Percentiles rank a stretch among this genome's conserved stretches.
Evolutionary conservation across 1,140 invertebrate genomes (phyloP).

Genomic region (Andricus grossulariae): DNA sequence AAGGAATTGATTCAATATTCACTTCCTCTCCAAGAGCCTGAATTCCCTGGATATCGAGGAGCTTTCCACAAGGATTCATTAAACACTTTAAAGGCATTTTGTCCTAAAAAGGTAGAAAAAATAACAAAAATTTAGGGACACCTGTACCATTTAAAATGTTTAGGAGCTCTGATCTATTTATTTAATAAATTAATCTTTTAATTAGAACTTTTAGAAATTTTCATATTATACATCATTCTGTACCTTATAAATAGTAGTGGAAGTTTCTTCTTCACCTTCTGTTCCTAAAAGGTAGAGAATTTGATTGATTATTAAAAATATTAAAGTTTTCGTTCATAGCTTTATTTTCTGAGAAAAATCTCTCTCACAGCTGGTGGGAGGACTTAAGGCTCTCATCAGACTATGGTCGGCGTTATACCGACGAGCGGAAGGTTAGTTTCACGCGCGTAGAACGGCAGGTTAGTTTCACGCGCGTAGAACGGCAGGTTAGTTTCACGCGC

Average conservation of each 20-base stretch:
- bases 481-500: too few relatives aligned
- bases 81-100: slow-evolving; percentile 85
- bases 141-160: slow-evolving; percentile 4
- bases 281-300: slow-evolving; percentile 53
- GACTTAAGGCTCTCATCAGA: too few relatives aligned
- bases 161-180: background rate
- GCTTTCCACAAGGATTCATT: slow-evolving; percentile 87
- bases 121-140: background rate
- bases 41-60: slow-evolving; percentile 82
- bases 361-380: too few relatives aligned
- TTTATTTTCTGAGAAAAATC: too few relatives aligned
- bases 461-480: too few relatives aligned
- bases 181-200: slow-evolving; percentile 21
- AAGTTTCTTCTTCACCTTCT: slow-evolving; percentile 67
- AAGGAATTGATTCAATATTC: slow-evolving; percentile 78
- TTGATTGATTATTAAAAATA: background rate
- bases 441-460: too few relatives aligned
- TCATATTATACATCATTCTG: background rate
- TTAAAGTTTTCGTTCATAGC: background rate
- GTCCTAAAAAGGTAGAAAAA: slow-evolving; percentile 60
- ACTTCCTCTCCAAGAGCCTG: slow-evolving; percentile 81
- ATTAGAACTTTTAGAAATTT: background rate
- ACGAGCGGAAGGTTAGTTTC: too few relatives aligned
- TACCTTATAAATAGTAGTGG: slow-evolving; percentile 64
- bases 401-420: too few relatives aligned